Conservation (phyloP, 1,140 invertebrate genomes). For the Coenobita brevimanus region DNA sequence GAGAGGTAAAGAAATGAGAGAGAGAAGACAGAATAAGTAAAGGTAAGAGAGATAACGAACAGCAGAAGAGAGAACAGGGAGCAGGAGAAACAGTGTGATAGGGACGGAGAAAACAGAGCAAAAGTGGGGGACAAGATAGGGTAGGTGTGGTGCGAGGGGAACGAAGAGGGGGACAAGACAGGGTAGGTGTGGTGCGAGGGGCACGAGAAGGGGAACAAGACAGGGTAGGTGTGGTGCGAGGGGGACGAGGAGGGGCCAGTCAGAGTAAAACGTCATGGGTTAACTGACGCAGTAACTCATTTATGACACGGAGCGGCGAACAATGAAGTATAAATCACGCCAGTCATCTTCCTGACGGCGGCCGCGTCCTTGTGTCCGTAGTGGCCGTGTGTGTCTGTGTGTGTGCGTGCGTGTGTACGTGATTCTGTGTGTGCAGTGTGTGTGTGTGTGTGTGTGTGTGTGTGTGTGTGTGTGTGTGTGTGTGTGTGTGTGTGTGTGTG, state of each 20-base stretch:
- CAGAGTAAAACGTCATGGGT: constrained; percentile 42
- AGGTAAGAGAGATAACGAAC: no score
- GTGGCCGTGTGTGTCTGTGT: background rate
- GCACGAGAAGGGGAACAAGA: background rate
- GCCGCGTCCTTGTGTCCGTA: background rate
- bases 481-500: background rate
- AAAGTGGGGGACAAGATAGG: background rate
- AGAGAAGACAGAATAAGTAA: no score
- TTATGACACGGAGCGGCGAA: constrained; percentile 50
- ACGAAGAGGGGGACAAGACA: background rate
- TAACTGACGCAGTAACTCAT: constrained; percentile 59
- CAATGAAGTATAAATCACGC: constrained; percentile 60
- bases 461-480: background rate
- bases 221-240: background rate
- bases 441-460: background rate
- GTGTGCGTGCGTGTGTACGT: background rate
- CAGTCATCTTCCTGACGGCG: constrained; percentile 53
- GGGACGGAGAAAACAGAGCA: background rate
- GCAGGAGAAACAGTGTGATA: no score
- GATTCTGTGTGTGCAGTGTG: background rate
- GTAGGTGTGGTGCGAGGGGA: background rate
- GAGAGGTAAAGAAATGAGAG: no score
- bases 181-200: background rate
- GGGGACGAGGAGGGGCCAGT: background rate
- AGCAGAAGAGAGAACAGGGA: no score